Percentiles rank a stretch among this genome's conserved stretches.
These are phyloP conservation scores for Lathronympha strigana DNA, from an alignment of 2,888 invertebrate genomes.

Conservation along the genomic window DNA sequence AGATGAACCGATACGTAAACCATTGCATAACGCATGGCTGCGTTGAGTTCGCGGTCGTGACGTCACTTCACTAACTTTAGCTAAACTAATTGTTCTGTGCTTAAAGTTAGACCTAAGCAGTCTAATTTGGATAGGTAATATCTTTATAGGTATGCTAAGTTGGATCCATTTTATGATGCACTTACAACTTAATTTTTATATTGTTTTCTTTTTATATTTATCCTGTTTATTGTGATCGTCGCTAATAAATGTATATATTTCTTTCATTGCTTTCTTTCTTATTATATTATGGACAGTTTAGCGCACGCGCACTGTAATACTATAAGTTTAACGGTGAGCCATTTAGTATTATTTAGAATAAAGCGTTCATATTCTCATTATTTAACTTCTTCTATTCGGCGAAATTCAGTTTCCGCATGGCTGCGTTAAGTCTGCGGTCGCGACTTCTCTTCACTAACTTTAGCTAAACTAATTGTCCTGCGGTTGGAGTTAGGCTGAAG, in stretches of 20 bases:
- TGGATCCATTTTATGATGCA: no score
- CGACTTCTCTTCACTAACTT: slow-evolving; percentile 21
- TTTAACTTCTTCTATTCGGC: slow-evolving; percentile 24
- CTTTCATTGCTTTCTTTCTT: no score
- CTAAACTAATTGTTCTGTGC: slow-evolving; percentile 27
- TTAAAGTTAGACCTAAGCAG: background rate
- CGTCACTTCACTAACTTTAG: slow-evolving; percentile 22
- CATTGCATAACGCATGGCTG: slow-evolving; percentile 30
- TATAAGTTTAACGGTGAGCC: background rate
- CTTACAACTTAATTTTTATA: no score
- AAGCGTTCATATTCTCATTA: no score
- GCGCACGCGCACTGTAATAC: background rate
- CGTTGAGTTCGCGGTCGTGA: background rate
- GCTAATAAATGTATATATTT: no score
- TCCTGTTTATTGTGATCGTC: no score
- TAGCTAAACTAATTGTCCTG: slow-evolving; percentile 26
- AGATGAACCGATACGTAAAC: no score
- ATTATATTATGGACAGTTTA: slow-evolving; percentile 5
- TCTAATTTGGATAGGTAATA: background rate
- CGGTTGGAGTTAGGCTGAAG: slow-evolving; percentile 4
- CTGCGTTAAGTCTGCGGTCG: background rate
- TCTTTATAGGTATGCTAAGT: no score
- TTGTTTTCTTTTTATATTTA: no score
- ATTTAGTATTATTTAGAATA: no score
- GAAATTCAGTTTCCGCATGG: slow-evolving; percentile 16